Conservation (phyloP, 1,140 invertebrate species). For the Drosophila ficusphila region DNA sequence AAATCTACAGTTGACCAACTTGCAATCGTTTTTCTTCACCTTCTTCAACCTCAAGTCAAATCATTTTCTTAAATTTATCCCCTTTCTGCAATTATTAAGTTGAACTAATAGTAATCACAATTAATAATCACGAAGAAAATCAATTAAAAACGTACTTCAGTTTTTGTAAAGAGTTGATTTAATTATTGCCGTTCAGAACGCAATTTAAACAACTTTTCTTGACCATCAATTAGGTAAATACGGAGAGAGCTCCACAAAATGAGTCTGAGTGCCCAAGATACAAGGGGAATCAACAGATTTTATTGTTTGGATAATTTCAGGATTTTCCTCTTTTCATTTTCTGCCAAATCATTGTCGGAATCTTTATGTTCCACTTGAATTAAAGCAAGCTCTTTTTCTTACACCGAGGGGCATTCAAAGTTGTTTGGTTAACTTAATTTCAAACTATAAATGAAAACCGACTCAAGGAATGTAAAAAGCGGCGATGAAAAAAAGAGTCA, state of each 20-base stretch:
- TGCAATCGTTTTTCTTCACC: no score
- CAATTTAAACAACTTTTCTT: constrained; percentile 23
- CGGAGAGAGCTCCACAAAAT: constrained; percentile 21
- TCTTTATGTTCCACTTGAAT: constrained; percentile 60
- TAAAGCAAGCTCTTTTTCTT: constrained; percentile 42
- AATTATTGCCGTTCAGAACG: constrained; percentile 3
- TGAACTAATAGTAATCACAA: background rate
- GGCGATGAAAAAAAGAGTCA: constrained; percentile 2
- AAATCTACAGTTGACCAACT: no score
- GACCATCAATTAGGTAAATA: constrained; percentile 47
- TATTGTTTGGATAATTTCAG: constrained; percentile 48
- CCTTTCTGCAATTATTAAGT: no score
- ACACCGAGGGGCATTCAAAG: constrained; percentile 21
- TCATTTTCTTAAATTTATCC: no score
- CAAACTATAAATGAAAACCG: constrained; percentile 20
- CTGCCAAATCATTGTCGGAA: constrained; percentile 68
- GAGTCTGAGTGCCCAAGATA: constrained; percentile 30
- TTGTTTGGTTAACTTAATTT: constrained; percentile 61
- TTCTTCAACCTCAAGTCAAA: no score
- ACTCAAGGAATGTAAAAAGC: constrained; percentile 31
- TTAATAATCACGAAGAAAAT: background rate
- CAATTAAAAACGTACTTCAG: constrained; percentile 5
- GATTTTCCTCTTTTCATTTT: constrained; percentile 51
- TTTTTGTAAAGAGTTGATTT: background rate
- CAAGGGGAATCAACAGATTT: constrained; percentile 46